Base-by-base conservation (phyloP, 1,140 invertebrate species). In the Bicyclus anynana region DNA sequence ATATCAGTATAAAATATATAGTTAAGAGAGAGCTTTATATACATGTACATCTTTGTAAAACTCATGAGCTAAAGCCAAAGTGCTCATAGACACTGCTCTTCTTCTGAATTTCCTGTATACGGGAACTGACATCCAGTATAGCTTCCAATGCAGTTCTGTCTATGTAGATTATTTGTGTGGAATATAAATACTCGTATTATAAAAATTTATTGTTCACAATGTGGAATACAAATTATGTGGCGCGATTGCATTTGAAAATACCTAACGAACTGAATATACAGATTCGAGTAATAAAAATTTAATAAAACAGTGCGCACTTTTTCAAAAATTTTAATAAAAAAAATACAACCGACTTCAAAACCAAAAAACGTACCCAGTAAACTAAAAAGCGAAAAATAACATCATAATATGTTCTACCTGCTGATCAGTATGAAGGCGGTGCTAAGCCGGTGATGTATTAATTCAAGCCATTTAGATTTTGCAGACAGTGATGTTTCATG, bases 11-110 rank as follows among this genome's bases (percentile, higher is more conserved):
- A n/a, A n/a, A n/a, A n/a, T n/a, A n/a, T n/a, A n/a, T n/a, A n/a
- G n/a, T n/a, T n/a, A n/a, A n/a, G n/a, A n/a, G n/a, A 35, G 42
- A 48, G 38, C 38, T 64, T 64, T 58, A 74, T 77, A 80, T 79
- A 87, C 84, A 79, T 87, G 84, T 71, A 86, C 86, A 37, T 87
- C 83, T 80, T 86, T 87, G 62, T 87, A 87, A 54, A 80, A 79
- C 42, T 87, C 83, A 59, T 84, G 80, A 35, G 65, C 80, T 47
- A 84, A 64, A 37, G 69, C 74, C 42, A 86, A 66, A 37, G 82
- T 77, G 59, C 84, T 86, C 80, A 81, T 80, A 21, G 84, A 85
- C 5, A 78, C 42, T 69, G 57, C 81, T 84, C 44, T 79, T 85
- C 62, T 75, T 83, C 48, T 85, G 82, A 37, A 87, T 83, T 37